Evolutionary conservation across 2,888 invertebrate genomes (phyloP), one percentile per base, ranked within the genome.

Genomic region (Panorpa germanica): DNA sequence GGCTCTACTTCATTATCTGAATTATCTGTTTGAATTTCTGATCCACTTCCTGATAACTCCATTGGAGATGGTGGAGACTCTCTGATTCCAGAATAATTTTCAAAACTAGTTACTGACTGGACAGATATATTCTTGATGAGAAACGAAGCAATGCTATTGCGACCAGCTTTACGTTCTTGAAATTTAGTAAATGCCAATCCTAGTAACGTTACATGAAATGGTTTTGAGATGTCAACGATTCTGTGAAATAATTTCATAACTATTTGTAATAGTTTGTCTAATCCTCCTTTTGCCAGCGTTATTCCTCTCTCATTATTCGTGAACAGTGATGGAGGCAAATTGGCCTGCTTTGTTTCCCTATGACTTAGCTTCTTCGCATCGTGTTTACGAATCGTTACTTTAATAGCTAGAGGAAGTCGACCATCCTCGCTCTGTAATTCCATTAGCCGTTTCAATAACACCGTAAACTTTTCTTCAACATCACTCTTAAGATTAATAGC

Each of bases 151-250:
- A 81, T 73, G 9, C 76, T 75, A 42, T 72, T 65, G 38, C 67
- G 63, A 2, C 74, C 73, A 3, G 63, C 65, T 47, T 67, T 68
- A 34, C 69, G 61, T 40, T 74, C 78, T 41, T 72, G 70, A 45
- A 82, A 81, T 50, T 81, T 81, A 2, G 77, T 76, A 48, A 81
- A 81, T 12, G 78, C 75, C 43, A 81, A 55, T n/a, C 81, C 82
- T 34, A 82, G 59, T 31, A 81, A 53, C 1, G 80, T 81, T 42
- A 82, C 68, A 52, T 78, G 78, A 55, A 77, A 82, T 37, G 76
- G 73, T 53, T 72, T 70, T 16, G 64, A 61, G 38, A 72, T 59
- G 45, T 77, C 69, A 33, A 80, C 70, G 35, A 73, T 62, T 45
- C 76, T 70, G 46, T 71, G 70, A 45, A 80, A 80, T 40, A 81